Percentiles rank a stretch among this genome's conserved stretches.
Conservation (phyloP, 2,113 vertebrate species). For the Cyanoramphus novaezelandiae region DNA sequence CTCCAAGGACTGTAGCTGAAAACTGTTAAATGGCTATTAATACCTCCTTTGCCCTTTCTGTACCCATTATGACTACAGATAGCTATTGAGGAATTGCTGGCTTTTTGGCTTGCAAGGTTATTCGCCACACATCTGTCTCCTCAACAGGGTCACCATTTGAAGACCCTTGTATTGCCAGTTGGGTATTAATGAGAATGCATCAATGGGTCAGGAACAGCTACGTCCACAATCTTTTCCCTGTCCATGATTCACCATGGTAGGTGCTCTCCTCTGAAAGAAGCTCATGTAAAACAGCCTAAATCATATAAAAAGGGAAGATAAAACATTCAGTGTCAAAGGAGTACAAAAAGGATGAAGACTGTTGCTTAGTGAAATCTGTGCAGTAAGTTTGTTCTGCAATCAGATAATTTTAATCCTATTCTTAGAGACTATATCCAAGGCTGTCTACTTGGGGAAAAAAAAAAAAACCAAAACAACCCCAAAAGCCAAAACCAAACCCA, state of each 20-base stretch:
- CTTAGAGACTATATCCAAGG: background rate
- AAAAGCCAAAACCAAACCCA: background rate
- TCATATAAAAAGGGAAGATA: background rate
- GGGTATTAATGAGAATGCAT: background rate
- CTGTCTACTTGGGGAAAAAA: background rate
- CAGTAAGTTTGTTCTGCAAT: background rate
- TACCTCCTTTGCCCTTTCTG: background rate
- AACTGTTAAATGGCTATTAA: conserved; percentile 21
- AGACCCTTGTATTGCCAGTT: background rate
- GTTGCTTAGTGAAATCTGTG: background rate
- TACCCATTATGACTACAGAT: background rate
- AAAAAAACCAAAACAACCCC: rapidly evolving
- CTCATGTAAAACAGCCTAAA: background rate
- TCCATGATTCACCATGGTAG: background rate
- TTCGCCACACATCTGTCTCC: background rate
- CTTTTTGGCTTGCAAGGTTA: background rate
- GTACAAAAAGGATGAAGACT: background rate
- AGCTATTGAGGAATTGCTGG: background rate
- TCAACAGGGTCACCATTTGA: background rate
- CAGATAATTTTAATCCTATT: background rate
- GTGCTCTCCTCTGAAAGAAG: background rate
- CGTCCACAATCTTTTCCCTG: background rate
- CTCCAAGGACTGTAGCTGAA: conserved; percentile 1
- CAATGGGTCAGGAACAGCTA: background rate
- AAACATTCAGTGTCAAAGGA: background rate